Base-by-base conservation (phyloP, 2,113 vertebrate genomes). In the Actinemys pallida region DNA sequence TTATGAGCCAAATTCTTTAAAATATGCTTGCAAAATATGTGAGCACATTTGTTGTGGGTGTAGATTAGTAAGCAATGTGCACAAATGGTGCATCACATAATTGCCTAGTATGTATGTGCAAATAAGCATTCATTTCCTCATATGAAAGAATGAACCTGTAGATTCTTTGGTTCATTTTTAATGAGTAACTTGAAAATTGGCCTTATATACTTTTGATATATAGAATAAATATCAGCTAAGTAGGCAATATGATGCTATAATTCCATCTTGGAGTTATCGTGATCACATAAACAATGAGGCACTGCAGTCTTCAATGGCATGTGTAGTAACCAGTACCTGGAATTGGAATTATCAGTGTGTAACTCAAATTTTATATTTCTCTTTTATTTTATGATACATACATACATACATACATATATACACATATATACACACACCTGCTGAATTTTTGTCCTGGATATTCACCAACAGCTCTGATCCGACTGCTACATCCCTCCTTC, bases 141-240 rank as follows among this genome's bases (percentile, higher is more conserved):
- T 59, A 54, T 76, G 83, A 76, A 56, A n/a, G 93, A 80, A 69
- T 75, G 86, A 81, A 88, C 31, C 24, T 92, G 75, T 62, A 90
- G 56, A 47, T 88, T 87, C 75, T 78, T 6, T 47, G 42, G 42
- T 29, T 27, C 42, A 47, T 78, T 78, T 76, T 78, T 78, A 78
- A 78, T 78, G 42, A 47, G 25, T 16, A 47, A 29, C 19, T 91
- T 84, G 88, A 95, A 95, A 97, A 94, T 59, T 47, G 88, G 22
- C 79, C 25, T 91, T 90, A 29, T 47, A 35, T 83, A 6, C 0
- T 0, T 81, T 95, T 93, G 5, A 8, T 90, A 50, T 86, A 90
- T 94, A 62, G 82, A 92, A 90, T 62, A 78, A 86, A 76, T 93
- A 95, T 83, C 45, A 89, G 92, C 24, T 25, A 47, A 8, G 10